Conservation (phyloP, 2,797 vertebrate species). For the Periparus ater region DNA sequence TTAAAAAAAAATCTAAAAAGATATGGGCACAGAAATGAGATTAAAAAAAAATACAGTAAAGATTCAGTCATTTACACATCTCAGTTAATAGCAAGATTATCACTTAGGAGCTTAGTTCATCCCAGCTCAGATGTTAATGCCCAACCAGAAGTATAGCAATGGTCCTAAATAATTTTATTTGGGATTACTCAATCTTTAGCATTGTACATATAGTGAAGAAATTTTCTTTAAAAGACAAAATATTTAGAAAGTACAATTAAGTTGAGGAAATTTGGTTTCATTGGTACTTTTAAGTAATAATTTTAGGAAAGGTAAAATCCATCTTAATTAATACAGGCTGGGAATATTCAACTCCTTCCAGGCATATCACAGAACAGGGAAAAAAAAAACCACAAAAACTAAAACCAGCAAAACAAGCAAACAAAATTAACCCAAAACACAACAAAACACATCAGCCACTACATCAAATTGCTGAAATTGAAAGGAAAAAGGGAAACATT, state of each 20-base stretch:
- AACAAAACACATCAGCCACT: not conserved
- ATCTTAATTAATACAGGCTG: not conserved
- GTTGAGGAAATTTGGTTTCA: not conserved
- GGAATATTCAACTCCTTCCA: not conserved
- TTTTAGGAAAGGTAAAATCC: not conserved
- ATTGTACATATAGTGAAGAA: not conserved
- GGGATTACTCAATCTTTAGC: not conserved
- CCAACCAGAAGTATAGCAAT: not conserved
- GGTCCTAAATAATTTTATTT: not conserved
- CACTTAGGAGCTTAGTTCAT: not conserved
- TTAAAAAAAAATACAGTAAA: not conserved
- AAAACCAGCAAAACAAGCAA: not conserved
- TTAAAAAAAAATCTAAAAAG: not conserved
- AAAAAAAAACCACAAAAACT: not conserved
- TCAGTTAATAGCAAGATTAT: not conserved
- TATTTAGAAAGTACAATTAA: not conserved
- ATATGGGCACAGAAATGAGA: not conserved
- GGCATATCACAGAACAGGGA: accelerated
- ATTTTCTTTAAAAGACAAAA: not conserved
- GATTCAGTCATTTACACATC: not conserved
- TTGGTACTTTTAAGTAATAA: not conserved
- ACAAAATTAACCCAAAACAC: not conserved
- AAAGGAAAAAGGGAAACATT: not conserved
- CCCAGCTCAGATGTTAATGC: not conserved
- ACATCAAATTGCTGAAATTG: not conserved